phyloP scores from a whole-genome alignment of 2,113 vertebrate species.

The Phaethornis superciliosus region DNA sequence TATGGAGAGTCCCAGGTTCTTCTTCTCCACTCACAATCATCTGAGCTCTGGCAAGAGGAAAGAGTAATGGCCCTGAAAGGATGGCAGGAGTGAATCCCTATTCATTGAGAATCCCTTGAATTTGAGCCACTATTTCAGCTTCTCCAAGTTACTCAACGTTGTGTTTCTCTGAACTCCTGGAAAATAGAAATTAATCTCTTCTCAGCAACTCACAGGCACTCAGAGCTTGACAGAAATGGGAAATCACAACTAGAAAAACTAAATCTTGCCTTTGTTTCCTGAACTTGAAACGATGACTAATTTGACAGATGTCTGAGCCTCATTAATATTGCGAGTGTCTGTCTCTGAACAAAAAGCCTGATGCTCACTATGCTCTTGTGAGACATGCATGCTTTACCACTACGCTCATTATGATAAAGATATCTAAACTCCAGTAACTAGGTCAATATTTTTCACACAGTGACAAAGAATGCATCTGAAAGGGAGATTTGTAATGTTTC shows the following conservation, averaged over 20 bases:
- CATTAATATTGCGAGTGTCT: constrained; percentile 46
- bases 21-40: not conserved
- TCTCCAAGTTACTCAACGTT: not conserved
- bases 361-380: not conserved
- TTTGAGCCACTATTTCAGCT: not conserved
- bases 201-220: not conserved
- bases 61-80: not conserved
- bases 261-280: constrained; percentile 11
- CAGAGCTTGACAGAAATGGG: constrained; percentile 30
- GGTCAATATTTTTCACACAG: not conserved
- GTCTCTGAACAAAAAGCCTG: constrained; percentile 16
- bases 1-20: not conserved
- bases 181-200: not conserved
- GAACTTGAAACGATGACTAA: constrained; percentile 26
- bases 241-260: constrained; percentile 36
- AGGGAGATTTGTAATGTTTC: not conserved
- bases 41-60: not conserved
- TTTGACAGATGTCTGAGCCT: constrained; percentile 39
- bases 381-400: not conserved
- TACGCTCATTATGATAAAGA: not conserved
- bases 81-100: not conserved
- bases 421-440: not conserved
- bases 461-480: not conserved
- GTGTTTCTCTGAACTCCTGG: not conserved
- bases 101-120: not conserved